Conservation (phyloP, 2,797 vertebrate genomes). For the Coluber constrictor region DNA sequence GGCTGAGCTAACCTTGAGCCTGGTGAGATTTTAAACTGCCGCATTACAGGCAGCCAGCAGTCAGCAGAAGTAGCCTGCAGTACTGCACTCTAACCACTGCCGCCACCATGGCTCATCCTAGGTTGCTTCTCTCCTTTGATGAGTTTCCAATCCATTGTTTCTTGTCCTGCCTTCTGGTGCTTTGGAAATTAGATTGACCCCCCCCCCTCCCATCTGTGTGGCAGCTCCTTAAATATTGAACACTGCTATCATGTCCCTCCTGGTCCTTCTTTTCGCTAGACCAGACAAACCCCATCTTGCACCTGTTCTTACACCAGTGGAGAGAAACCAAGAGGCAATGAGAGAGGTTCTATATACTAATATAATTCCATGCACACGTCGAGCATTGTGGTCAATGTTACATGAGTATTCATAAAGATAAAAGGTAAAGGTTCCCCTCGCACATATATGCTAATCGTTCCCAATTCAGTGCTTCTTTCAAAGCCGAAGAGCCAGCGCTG, state of each 20-base stretch:
- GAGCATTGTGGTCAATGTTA: neutral
- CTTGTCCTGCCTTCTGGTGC: neutral
- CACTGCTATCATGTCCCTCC: neutral
- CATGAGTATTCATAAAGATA: neutral
- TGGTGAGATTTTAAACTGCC: no score
- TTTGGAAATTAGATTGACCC: neutral
- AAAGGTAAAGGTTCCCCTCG: no score
- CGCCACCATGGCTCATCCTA: neutral
- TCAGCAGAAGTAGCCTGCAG: neutral
- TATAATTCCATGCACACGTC: neutral
- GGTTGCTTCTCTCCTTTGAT: neutral
- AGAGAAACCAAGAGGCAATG: neutral
- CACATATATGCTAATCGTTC: no score
- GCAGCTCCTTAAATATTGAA: neutral
- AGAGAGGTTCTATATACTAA: neutral
- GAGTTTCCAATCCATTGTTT: neutral
- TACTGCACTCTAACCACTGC: no score
- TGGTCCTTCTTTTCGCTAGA: neutral
- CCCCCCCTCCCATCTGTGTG: neutral
- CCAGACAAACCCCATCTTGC: neutral
- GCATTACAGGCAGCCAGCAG: no score
- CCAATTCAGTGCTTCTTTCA: no score
- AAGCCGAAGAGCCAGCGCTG: no score
- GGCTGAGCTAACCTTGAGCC: no score
- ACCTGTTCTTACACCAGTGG: neutral